These are phyloP conservation scores for Callipepla squamata DNA, from an alignment of 2,113 vertebrate species.

Conservation along the genomic window DNA sequence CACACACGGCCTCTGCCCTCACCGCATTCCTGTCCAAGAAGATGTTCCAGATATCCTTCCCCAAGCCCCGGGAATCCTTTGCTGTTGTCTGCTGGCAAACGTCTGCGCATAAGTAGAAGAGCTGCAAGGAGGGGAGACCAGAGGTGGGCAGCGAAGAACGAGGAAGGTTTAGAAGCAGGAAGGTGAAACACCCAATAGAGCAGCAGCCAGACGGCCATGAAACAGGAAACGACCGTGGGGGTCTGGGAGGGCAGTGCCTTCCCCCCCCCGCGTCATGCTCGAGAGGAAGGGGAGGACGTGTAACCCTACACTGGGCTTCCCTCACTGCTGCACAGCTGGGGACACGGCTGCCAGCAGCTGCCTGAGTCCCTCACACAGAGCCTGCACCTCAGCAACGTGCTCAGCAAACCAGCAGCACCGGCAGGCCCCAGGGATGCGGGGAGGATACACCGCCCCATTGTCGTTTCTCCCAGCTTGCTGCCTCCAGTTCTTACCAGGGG, in stretches of 20 bases:
- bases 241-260: neutral
- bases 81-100: conserved; percentile 84
- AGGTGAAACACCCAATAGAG: neutral
- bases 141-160: neutral
- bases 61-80: conserved; percentile 86
- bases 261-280: neutral
- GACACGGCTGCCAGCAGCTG: neutral
- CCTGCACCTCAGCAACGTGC: no score
- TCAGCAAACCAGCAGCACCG: neutral
- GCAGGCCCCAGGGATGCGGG: no score
- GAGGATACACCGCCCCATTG: accelerated
- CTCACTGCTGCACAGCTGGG: neutral
- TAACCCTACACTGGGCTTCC: neutral
- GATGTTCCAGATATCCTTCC: conserved; percentile 89
- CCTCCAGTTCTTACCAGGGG: conserved; percentile 80
- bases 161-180: neutral
- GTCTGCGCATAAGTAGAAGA: conserved; percentile 91
- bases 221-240: neutral
- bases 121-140: conserved; percentile 63
- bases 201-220: accelerated
- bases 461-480: neutral
- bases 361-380: neutral
- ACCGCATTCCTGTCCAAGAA: conserved; percentile 91
- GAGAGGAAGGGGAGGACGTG: neutral
- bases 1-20: conserved; percentile 7